Conservation (phyloP, 2,888 invertebrate species). For the Dorcus hopei region DNA sequence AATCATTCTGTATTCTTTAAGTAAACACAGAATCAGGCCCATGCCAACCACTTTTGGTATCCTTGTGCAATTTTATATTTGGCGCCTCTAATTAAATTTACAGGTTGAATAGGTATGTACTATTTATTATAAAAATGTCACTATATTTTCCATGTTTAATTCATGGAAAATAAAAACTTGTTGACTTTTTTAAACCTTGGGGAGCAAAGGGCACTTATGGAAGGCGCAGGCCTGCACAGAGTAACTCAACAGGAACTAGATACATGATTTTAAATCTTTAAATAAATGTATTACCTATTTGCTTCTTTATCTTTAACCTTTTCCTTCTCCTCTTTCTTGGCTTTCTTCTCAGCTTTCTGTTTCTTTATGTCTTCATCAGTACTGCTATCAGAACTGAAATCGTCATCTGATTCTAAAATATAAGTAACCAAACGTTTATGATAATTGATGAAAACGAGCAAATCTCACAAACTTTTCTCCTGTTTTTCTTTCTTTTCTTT, state of each 20-base stretch:
- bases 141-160: too few relatives aligned
- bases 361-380: constrained; percentile 69
- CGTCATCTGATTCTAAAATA: constrained; percentile 62
- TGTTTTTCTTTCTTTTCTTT: constrained; percentile 62
- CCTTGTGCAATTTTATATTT: too few relatives aligned
- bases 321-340: constrained; percentile 48
- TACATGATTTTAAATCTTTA: neutral
- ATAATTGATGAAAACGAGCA: too few relatives aligned
- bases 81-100: too few relatives aligned
- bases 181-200: too few relatives aligned
- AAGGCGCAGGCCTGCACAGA: too few relatives aligned
- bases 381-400: constrained; percentile 67
- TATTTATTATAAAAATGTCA: too few relatives aligned
- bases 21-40: neutral
- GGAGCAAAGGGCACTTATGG: too few relatives aligned
- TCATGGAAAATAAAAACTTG: too few relatives aligned
- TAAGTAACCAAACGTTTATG: constrained; percentile 1
- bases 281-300: constrained; percentile 32
- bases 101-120: too few relatives aligned
- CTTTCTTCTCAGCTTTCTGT: constrained; percentile 51
- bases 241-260: neutral
- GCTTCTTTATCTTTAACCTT: constrained; percentile 47
- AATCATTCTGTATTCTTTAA: neutral
- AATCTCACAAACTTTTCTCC: constrained; percentile 37
- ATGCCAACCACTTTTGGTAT: too few relatives aligned